Base-by-base conservation (phyloP, 2,888 invertebrate species). In the Temnothorax ravouxi region DNA sequence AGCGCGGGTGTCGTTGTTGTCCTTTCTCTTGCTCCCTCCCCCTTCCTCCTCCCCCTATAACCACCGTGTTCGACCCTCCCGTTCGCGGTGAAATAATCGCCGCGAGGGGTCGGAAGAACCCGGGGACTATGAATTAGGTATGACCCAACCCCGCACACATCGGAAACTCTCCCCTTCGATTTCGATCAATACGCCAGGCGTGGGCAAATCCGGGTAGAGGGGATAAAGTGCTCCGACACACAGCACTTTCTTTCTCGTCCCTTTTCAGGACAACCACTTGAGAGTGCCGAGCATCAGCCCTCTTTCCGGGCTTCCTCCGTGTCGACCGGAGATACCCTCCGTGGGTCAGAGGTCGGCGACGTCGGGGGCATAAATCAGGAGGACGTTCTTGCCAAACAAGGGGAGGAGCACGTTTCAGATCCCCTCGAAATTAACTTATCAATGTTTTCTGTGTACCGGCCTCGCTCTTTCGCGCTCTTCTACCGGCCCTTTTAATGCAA, bases 151-250 rank as follows among this genome's bases (percentile, higher is more conserved):
- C 82, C 41, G 62, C 76, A 13, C 77, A 84, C 88, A 90, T 88
- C 87, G 89, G 86, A 77, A 91, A 91, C 91, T 92, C 91, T 91
- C 89, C 89, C 91, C 91, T 92, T 92, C 92, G 92, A 93, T 93
- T 93, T 86, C 93, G 93, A 93, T 93, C 93, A 93, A 93, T 93
- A 93, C 92, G 79, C 86, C 83, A 81, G 77, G 84, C 88, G 88
- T 85, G 82, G 84, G 89, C 62, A 77, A 61, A 18, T 76, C 67
- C 47, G 9, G 64, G 54, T 56, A 29, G 82, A 86, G 86, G 85
- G 84, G 88, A 84, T 59, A 83, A 86, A 86, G 88, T 88, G 85
- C 83, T 86, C 47, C n/a, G 47, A 72, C 79, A 76, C 75, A 50
- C 71, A 47, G 64, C 85, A 72, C 86, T 89, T 90, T 89, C 90